Base-by-base conservation (phyloP, 2,888 invertebrate genomes). In the Aspidapion aeneum region DNA sequence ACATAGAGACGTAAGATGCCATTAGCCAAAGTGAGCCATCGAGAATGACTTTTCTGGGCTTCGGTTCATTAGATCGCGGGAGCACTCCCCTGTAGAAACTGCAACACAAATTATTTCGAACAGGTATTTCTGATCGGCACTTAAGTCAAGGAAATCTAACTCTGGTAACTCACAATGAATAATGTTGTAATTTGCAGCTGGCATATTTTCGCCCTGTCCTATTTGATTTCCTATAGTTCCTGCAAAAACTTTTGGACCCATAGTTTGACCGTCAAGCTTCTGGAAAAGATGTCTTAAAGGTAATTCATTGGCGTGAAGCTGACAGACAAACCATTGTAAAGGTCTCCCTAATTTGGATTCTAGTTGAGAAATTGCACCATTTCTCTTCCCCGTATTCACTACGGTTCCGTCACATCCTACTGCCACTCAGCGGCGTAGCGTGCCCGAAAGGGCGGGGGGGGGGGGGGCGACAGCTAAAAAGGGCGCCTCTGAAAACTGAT, bases 401-500 rank as follows among this genome's bases (percentile, higher is more conserved):
- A 66, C 67, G 18, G 72, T 71, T 48, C 70, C 70, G 50, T 71
- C 71, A n/a, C n/a, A n/a, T n/a, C n/a, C n/a, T n/a, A n/a, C n/a
- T n/a, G n/a, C n/a, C n/a, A n/a, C n/a, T n/a, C n/a, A n/a, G n/a
- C n/a, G n/a, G n/a, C n/a, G n/a, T n/a, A n/a, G n/a, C n/a, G n/a
- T n/a, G n/a, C n/a, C n/a, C n/a, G n/a, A n/a, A n/a, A n/a, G n/a
- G n/a, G n/a, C n/a, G n/a, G n/a, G n/a, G n/a, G n/a, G n/a, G n/a
- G n/a, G n/a, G n/a, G n/a, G n/a, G n/a, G n/a, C n/a, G n/a, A n/a
- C n/a, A n/a, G n/a, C n/a, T n/a, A n/a, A n/a, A n/a, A n/a, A n/a
- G n/a, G n/a, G n/a, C n/a, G n/a, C n/a, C n/a, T n/a, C n/a, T n/a
- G n/a, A n/a, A n/a, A n/a, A n/a, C n/a, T n/a, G n/a, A n/a, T n/a